A percentile compares a stretch with the other conserved stretches of the same genome.
These are phyloP conservation scores for Eulemur coronatus DNA, from an alignment of 2,797 vertebrate species.

Conservation along the genomic window DNA sequence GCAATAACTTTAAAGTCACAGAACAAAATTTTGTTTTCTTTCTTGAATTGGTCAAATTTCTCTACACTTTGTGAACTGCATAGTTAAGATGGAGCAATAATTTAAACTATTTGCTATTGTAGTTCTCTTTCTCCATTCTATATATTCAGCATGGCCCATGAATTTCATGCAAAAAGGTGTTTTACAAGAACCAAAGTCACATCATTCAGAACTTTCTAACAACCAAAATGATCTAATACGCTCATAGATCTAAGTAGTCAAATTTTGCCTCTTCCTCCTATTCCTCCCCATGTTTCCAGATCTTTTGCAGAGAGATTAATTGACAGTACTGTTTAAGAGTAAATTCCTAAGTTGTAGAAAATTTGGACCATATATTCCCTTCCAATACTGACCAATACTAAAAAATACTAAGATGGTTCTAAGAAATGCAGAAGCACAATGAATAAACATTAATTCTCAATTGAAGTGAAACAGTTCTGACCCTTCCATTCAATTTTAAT, in stretches of 20 bases:
- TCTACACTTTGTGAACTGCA: not conserved
- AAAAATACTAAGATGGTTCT: not conserved
- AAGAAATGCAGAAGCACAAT: not conserved
- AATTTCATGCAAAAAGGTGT: not conserved
- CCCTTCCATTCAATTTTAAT: not conserved
- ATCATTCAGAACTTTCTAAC: not conserved
- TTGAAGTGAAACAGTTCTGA: not conserved
- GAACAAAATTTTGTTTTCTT: not conserved
- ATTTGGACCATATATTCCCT: not conserved
- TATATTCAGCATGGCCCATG: not conserved
- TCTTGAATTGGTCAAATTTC: not conserved
- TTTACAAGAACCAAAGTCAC: not conserved
- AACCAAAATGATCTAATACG: not conserved
- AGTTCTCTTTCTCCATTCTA: not conserved
- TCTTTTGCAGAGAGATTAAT: not conserved
- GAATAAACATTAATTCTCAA: not conserved
- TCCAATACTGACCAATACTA: not conserved
- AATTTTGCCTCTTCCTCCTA: not conserved
- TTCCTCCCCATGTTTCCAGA: not conserved
- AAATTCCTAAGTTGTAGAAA: not conserved
- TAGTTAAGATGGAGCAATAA: not conserved
- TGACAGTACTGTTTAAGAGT: not conserved
- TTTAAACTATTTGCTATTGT: not conserved
- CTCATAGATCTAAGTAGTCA: not conserved
- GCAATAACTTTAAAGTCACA: slow-evolving; percentile 1